Base-by-base conservation (phyloP, 2,888 invertebrate genomes). In the Synergus laeviventris region DNA sequence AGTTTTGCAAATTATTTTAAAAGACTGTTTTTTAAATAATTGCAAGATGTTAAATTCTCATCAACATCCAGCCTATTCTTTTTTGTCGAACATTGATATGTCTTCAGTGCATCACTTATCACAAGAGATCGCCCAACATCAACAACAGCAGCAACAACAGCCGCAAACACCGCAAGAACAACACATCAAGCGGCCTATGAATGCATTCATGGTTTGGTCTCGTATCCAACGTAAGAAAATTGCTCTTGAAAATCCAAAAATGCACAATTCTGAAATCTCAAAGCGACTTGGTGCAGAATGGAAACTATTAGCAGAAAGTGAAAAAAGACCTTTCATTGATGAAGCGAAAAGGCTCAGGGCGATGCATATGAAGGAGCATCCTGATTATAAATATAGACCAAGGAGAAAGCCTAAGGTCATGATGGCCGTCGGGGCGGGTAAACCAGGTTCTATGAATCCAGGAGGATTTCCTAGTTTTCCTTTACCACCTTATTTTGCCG, bases 131-230 rank as follows among this genome's bases (percentile, higher is more conserved):
- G 73, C 73, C 39, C 62, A 78, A 16, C 74, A 75, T 8, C 16
- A 36, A 2, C 76, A 74, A 7, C 84, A 81, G 1, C 59, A 59
- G 2, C 84, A 81, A 1, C 83, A 80, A 12, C 73, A 60, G 16
- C 8, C 42, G 0, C n/a, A 24, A 8, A 49, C 78, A 1, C n/a
- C n/a, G n/a, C 84, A 82, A 42, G 95, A 96, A 85, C 95, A 94
- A 12, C 97, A 98, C 91, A 97, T 99, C 88, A 99, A 98, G 91
- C 93, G 98, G 24, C 98, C 98, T 2, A 98, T 99, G 98, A 98
- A 98, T 92, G 98, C 98, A 0, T 98, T 98, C 92, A 98, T 98
- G 98, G 98, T 97, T 42, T 98, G 98, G 98, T 97, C 98, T 7
- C 92, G 98, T 60, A 95, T 97, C 59, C 97, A 98, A 91, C 92